Percentiles rank a stretch among this genome's conserved stretches.
Conservation (phyloP, 1,140 invertebrate genomes). For the Pseudoatta argentina region DNA sequence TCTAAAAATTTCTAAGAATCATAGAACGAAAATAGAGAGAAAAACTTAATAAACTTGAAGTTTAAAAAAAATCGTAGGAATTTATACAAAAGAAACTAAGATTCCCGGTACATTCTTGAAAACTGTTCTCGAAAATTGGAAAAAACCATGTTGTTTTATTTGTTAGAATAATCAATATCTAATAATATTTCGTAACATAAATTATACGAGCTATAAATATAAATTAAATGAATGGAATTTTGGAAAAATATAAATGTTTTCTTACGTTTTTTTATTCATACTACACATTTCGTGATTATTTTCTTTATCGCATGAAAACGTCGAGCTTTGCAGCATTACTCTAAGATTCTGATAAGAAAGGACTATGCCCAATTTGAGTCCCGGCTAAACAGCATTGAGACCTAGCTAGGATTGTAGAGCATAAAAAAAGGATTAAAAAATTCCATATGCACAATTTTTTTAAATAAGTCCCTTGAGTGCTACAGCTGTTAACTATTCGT, state of each 20-base stretch:
- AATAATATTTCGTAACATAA: background rate
- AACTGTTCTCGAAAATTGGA: background rate
- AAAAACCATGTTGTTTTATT: background rate
- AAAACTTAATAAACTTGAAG: background rate
- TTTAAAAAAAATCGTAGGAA: background rate
- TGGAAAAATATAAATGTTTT: background rate
- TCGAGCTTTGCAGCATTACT: background rate
- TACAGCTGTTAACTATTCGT: too few relatives aligned
- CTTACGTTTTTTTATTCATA: background rate
- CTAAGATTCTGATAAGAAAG: constrained; percentile 3
- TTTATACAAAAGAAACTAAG: background rate
- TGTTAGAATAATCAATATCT: background rate
- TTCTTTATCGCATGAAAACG: background rate
- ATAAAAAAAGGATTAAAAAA: too few relatives aligned
- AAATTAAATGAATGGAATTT: background rate
- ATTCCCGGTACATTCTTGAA: background rate
- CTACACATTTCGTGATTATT: background rate
- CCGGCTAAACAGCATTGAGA: too few relatives aligned
- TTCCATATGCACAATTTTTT: too few relatives aligned
- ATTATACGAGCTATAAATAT: background rate
- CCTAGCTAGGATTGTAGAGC: too few relatives aligned
- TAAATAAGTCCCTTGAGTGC: too few relatives aligned
- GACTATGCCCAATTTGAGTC: too few relatives aligned
- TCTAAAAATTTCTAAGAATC: background rate
- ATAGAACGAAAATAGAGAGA: background rate